Evolutionary conservation across 2,113 vertebrate species (phyloP), one percentile per base, ranked within the genome.

Genomic region (Onychorhynchus coronatus): DNA sequence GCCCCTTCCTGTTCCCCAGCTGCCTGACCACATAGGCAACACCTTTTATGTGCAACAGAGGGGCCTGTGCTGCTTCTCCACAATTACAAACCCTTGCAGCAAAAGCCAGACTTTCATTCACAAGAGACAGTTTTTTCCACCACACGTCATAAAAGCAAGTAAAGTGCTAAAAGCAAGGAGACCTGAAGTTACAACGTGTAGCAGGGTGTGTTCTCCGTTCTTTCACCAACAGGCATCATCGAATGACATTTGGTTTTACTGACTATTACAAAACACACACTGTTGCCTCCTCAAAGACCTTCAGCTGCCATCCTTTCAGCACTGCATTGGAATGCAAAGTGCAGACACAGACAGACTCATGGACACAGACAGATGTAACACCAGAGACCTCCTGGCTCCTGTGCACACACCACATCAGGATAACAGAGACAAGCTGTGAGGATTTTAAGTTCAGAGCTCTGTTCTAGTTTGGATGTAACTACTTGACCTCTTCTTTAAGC

Each of bases 161-260:
- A 17, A 86, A 83, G 93, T 61, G 86, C 91, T 91, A 96, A 94
- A 94, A 95, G 79, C 82, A 46, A 67, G 65, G 85, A 65, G 83
- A 92, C 41, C 88, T 75, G 79, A 80, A 80, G 88, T 89, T 88
- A 21, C 67, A 79, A 67, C 2, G 4, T 20, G 44, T 53, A 82
- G 73, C 58, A 76, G 78, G 50, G 65, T 3, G 27, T 67, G 50
- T 65, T 68, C 83, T 84, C 90, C 74, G 41, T 44, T 86, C 88
- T 72, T 89, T 84, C 72, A 88, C 75, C 74, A 65, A 39, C 31
- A 85, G 74, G 58, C 71, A 94, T 22, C 42, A 18, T 30, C 25
- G 44, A 74, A 86, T 74, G 52, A n/a, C 70, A 35, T 63, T 90
- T 14, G 41, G 37, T 58, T 93, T 80, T 77, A 41, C 39, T 18